These are phyloP conservation scores for Pammene aurita DNA, from an alignment of 2,888 invertebrate genomes.

Conservation along the genomic window DNA sequence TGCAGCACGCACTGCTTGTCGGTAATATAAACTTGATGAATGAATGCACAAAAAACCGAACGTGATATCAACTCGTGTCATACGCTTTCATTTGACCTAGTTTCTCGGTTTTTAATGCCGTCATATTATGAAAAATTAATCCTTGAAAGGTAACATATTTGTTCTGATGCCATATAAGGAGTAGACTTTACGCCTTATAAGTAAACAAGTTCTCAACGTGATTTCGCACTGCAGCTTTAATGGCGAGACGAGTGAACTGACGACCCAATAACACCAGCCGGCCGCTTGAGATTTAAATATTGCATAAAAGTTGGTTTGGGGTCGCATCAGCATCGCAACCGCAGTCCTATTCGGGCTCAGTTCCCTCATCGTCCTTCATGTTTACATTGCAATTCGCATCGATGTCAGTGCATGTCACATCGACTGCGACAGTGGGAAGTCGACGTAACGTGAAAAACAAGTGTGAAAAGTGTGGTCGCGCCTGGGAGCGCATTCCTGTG, in stretches of 20 bases:
- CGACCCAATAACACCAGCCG: constrained; percentile 50
- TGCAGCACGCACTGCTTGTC: constrained; percentile 22
- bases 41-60: constrained; percentile 28
- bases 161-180: constrained; percentile 67
- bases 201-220: constrained; percentile 75
- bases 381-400: constrained; percentile 61
- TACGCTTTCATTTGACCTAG: constrained; percentile 31
- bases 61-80: constrained; percentile 21
- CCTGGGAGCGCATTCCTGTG: constrained; percentile 55
- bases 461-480: constrained; percentile 56
- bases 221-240: constrained; percentile 75
- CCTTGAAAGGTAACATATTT: constrained; percentile 73
- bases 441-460: constrained; percentile 55
- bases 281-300: constrained; percentile 58
- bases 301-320: constrained; percentile 55
- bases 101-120: constrained; percentile 41
- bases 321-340: constrained; percentile 48
- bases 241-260: constrained; percentile 65
- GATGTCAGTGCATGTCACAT: constrained; percentile 42
- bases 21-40: constrained; percentile 20
- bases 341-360: constrained; percentile 49
- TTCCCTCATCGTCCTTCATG: constrained; percentile 52
- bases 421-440: constrained; percentile 55
- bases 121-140: constrained; percentile 61
- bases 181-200: constrained; percentile 71